phyloP scores from a whole-genome alignment of 2,797 vertebrate species.

The Cheracebus regulus region DNA sequence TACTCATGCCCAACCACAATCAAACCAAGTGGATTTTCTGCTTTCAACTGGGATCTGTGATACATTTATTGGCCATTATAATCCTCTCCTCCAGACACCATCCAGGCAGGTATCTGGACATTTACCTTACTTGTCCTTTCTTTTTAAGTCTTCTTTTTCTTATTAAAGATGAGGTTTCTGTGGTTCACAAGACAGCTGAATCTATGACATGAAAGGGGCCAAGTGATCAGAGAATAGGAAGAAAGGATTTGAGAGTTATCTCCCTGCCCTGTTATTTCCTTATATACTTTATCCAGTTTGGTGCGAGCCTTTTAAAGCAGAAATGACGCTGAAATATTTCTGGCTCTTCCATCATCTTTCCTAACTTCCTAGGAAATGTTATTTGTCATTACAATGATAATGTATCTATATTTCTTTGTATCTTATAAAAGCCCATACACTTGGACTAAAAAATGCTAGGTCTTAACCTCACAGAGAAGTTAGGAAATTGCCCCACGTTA shows the following conservation, averaged over 20 bases:
- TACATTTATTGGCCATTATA: not conserved
- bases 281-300: not conserved
- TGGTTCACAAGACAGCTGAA: not conserved
- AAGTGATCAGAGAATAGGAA: not conserved
- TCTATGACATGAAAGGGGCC: not conserved
- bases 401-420: not conserved
- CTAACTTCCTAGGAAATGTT: not conserved
- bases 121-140: not conserved
- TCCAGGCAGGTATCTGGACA: not conserved
- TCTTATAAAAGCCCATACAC: not conserved
- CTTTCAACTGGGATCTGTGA: not conserved
- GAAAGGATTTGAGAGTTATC: not conserved
- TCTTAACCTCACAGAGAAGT: not conserved
- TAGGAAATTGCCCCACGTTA: not conserved
- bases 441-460: not conserved
- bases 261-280: not conserved
- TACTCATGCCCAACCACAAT: not conserved
- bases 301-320: not conserved
- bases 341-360: not conserved
- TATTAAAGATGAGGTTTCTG: not conserved
- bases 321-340: not conserved
- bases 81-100: not conserved
- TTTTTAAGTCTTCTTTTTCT: not conserved
- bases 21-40: slow-evolving; percentile 15
- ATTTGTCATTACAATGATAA: not conserved